Percentiles rank a stretch among this genome's conserved stretches.
These are phyloP conservation scores for Notothenia coriiceps DNA, from an alignment of 2,113 vertebrate genomes.

Conservation along the genomic window DNA sequence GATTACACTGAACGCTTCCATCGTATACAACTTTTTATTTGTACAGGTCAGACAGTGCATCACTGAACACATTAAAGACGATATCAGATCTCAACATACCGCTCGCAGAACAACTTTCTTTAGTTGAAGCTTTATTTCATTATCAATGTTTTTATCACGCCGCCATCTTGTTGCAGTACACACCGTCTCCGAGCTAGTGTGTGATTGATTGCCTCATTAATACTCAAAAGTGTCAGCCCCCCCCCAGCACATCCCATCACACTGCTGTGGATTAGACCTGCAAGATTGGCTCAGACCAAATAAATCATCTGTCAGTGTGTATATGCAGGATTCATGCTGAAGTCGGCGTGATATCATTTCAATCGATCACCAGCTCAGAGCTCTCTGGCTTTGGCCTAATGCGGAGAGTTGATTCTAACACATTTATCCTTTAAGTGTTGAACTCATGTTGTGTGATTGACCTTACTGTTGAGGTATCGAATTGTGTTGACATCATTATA, in stretches of 20 bases:
- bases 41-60: not conserved
- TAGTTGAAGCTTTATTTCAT: conserved; percentile 40
- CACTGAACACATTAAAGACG: not conserved
- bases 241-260: conserved; percentile 22
- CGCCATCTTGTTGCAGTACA: conserved; percentile 31
- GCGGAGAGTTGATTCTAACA: conserved; percentile 44
- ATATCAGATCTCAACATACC: conserved; percentile 10
- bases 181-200: conserved; percentile 31
- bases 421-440: conserved; percentile 49
- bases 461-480: conserved; percentile 52
- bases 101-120: conserved; percentile 8
- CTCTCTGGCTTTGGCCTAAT: conserved; percentile 18
- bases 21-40: not conserved
- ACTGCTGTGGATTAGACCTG: conserved; percentile 58
- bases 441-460: conserved; percentile 38
- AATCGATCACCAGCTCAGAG: conserved; percentile 61
- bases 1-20: conserved; percentile 6
- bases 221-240: conserved; percentile 39
- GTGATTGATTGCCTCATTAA: conserved; percentile 76
- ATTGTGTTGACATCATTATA: conserved; percentile 44
- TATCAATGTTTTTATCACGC: conserved; percentile 46
- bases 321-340: conserved; percentile 55
- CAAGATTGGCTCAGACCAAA: conserved; percentile 41
- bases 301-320: conserved; percentile 63
- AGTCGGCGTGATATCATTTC: conserved; percentile 54